Evolutionary conservation across 2,113 vertebrate genomes (phyloP).

Genomic region (Diadophis punctatus): DNA sequence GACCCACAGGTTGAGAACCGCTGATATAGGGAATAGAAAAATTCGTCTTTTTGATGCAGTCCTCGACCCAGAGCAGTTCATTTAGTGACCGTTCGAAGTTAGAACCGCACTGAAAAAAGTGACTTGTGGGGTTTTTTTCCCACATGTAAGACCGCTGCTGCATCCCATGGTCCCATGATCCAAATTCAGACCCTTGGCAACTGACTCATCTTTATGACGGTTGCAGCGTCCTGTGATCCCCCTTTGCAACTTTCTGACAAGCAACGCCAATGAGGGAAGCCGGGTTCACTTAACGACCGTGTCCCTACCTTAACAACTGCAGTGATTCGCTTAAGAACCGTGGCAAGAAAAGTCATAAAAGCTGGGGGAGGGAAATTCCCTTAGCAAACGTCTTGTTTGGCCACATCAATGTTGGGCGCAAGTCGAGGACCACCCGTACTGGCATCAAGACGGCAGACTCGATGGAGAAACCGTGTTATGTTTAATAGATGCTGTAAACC

Average conservation of each 20-base stretch:
- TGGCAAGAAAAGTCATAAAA: neutral
- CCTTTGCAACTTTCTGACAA: neutral
- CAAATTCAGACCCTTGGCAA: neutral
- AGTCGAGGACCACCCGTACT: neutral
- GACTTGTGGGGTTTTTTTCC: rapidly evolving
- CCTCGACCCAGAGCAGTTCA: too few relatives aligned
- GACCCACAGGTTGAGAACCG: too few relatives aligned
- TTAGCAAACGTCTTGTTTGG: neutral
- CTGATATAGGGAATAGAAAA: neutral
- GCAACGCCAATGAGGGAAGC: neutral
- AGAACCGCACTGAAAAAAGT: neutral
- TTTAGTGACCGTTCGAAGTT: neutral
- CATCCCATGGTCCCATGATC: neutral
- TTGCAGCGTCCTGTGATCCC: neutral
- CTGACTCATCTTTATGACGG: neutral
- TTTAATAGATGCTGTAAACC: neutral
- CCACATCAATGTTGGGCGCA: neutral
- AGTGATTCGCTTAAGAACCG: too few relatives aligned
- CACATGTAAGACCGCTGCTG: neutral
- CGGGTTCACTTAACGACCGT: too few relatives aligned
- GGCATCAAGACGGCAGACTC: neutral
- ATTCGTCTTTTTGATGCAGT: neutral
- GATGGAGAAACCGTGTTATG: neutral
- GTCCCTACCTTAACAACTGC: too few relatives aligned
- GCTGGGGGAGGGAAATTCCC: too few relatives aligned